phyloP scores from a whole-genome alignment of 2,113 vertebrate genomes.

The Agelaius phoeniceus region DNA sequence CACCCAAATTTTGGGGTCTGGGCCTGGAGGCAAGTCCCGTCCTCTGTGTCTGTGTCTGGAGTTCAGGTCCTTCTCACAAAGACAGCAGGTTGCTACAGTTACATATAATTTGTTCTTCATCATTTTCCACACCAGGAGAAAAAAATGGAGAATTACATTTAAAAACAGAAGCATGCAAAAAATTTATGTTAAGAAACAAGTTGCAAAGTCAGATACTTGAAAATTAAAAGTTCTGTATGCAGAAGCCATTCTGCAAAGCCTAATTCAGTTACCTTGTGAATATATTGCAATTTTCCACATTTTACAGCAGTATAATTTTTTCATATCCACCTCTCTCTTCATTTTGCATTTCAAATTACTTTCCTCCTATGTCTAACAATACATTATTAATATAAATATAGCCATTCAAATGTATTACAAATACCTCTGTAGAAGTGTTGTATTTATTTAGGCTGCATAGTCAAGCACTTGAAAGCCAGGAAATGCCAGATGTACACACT shows the following conservation, averaged over 20 bases:
- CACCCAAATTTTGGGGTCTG: background rate
- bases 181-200: background rate
- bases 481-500: background rate
- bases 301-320: background rate
- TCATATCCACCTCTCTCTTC: background rate
- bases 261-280: background rate
- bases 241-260: background rate
- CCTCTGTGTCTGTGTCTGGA: background rate
- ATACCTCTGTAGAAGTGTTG: background rate
- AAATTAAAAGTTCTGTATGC: background rate
- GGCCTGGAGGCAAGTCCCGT: background rate
- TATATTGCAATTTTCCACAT: background rate
- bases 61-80: background rate
- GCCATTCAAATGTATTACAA: background rate
- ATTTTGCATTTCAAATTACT: background rate
- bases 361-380: background rate
- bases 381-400: conserved; percentile 4
- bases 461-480: background rate
- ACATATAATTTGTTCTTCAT: background rate
- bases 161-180: background rate
- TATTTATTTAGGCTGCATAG: background rate
- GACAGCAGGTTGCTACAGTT: background rate
- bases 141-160: background rate
- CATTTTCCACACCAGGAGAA: background rate
- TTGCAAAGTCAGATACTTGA: background rate